Evolutionary conservation across 2,113 vertebrate genomes (phyloP).

Genomic region (Pithys albifrons): DNA sequence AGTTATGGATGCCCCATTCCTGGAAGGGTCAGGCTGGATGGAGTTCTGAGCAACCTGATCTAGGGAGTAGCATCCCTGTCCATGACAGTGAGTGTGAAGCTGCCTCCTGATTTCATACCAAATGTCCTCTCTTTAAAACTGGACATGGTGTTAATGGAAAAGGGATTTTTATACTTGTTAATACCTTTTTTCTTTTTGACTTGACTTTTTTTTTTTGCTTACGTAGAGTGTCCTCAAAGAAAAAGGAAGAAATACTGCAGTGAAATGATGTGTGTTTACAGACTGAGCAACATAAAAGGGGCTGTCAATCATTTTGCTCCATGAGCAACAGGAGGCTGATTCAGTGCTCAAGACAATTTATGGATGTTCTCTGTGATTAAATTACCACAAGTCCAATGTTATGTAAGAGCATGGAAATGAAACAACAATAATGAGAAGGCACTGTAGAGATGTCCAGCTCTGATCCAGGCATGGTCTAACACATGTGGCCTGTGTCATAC

Average conservation of each 20-base stretch:
- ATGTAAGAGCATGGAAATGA: neutral
- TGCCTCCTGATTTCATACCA: neutral
- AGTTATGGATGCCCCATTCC: neutral
- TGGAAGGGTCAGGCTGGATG: neutral
- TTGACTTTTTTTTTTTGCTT: neutral
- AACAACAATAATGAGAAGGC: neutral
- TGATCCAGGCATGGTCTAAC: neutral
- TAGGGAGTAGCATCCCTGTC: neutral
- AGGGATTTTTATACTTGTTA: neutral
- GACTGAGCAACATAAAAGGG: neutral
- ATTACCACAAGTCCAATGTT: neutral
- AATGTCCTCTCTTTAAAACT: neutral
- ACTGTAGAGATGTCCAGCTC: neutral
- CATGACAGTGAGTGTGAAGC: too few relatives aligned
- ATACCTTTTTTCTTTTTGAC: neutral
- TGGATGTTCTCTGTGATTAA: neutral
- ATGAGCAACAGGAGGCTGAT: neutral
- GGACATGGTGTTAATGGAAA: neutral
- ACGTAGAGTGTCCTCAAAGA: fast-evolving
- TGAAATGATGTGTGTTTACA: neutral
- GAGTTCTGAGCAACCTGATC: neutral
- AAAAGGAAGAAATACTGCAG: neutral
- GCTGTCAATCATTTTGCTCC: neutral
- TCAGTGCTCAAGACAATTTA: neutral
- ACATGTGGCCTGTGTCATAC: neutral